Conservation (phyloP, 2,888 invertebrate species). For the Leptinotarsa rubiginosa region DNA sequence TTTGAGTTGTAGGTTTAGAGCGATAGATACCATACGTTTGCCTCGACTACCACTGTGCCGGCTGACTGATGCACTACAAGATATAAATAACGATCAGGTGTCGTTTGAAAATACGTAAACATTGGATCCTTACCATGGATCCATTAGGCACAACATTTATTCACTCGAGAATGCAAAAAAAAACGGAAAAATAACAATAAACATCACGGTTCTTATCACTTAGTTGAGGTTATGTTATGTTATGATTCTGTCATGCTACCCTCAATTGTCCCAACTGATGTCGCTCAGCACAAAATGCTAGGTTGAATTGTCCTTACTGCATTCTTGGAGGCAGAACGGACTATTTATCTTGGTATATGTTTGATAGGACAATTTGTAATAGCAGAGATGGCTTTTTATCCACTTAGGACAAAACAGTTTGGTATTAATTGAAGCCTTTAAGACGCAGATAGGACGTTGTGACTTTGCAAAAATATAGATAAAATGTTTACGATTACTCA, state of each 20-base stretch:
- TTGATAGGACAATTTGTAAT: too few species aligned
- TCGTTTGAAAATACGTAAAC: background rate
- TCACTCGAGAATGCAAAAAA: constrained; percentile 5
- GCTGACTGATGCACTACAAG: constrained; percentile 3
- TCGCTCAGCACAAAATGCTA: constrained; percentile 4
- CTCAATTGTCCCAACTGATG: constrained; percentile 3
- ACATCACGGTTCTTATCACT: background rate
- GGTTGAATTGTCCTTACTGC: background rate
- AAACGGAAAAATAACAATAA: background rate
- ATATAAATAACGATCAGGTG: background rate
- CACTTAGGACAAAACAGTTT: too few species aligned
- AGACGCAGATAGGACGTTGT: too few species aligned
- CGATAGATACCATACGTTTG: too few species aligned
- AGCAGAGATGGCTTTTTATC: too few species aligned
- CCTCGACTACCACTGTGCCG: background rate
- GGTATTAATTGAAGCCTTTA: too few species aligned
- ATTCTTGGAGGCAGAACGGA: too few species aligned
- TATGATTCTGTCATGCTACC: background rate
- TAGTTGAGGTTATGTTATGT: background rate
- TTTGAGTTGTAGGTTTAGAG: too few species aligned
- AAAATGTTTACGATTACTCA: too few species aligned
- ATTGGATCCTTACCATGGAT: background rate
- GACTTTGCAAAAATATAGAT: too few species aligned
- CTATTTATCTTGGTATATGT: too few species aligned
- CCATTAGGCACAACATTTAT: background rate